Base-by-base conservation (phyloP, 2,113 vertebrate genomes). In the Lycaon pictus region DNA sequence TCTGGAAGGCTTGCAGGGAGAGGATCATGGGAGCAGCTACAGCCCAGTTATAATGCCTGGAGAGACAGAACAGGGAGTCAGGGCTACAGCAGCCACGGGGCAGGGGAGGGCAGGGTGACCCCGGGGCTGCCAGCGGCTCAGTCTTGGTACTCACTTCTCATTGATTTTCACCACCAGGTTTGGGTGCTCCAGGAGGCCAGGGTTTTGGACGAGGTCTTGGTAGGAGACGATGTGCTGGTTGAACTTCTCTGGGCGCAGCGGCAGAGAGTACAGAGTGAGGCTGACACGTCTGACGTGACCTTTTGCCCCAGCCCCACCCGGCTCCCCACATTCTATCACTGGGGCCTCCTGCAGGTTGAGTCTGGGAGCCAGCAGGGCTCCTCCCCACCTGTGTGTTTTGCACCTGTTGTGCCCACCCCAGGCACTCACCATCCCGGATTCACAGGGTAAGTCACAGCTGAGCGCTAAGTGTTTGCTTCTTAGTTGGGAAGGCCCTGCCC, bases 41-140 rank as follows among this genome's bases (percentile, higher is more conserved):
- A 76, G 99, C 99, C 99, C 99, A 99, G 98, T 99, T 99, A 88
- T 99, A 99, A 97, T 99, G 99, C 90, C 99, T 99, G 95, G 20
- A 98, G 96, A 94, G 95, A 97, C 7, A 74, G 86, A 95, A 84
- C 0, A 4, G 10, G 20, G 53, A 15, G 27, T 60, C 2, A 1
- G n/a, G 74, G 25, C 55, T n/a, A 10, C 51, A 87, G n/a, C 5
- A 88, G 43, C 32, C 9, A 0, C 4, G 37, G 62, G 11, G 17
- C 22, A 0, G 0, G 2, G 35, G 56, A 27, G 10, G 17, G 11
- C 0, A 0, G 25, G 79, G 27, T 0, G 4, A n/a, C 77, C 27
- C 20, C 2, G 27, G 0, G 35, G 37, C 17, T 3, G 23, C 37
- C 71, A n/a, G 74, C 3, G 35, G 48, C 32, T 74, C 69, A 17